Conservation (phyloP, 2,113 vertebrate genomes). For the Callospermophilus lateralis region DNA sequence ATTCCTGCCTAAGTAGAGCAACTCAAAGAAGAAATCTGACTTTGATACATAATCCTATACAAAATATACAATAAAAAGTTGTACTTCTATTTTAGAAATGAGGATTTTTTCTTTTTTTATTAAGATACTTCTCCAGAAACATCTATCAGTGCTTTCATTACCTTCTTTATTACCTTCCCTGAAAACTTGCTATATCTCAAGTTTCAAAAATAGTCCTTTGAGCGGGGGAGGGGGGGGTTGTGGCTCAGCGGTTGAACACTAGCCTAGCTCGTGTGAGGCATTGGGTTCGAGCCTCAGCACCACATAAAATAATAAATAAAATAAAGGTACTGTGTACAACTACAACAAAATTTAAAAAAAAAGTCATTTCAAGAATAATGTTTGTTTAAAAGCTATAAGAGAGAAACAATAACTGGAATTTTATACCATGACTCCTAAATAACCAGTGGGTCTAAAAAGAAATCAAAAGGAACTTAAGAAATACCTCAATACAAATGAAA, state of each 20-base stretch:
- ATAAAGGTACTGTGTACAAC: too few relatives aligned
- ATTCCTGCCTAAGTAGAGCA: background rate
- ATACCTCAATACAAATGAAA: background rate
- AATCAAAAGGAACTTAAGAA: background rate
- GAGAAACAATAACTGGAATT: constrained; percentile 4
- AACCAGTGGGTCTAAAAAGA: background rate
- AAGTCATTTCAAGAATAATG: background rate
- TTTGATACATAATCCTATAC: background rate
- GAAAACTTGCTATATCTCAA: background rate
- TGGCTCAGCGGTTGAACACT: too few relatives aligned
- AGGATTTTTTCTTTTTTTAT: background rate
- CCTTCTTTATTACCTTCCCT: background rate
- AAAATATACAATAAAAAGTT: background rate
- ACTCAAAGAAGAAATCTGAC: background rate
- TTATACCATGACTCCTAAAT: background rate
- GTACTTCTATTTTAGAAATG: background rate
- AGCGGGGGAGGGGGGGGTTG: too few relatives aligned
- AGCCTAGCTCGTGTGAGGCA: too few relatives aligned
- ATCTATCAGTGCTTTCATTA: background rate
- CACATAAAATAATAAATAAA: too few relatives aligned
- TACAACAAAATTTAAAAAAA: too few relatives aligned
- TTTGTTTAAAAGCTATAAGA: background rate
- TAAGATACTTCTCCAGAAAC: background rate
- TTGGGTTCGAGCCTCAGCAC: too few relatives aligned
- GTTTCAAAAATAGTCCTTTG: constrained; percentile 1